phyloP scores from a whole-genome alignment of 2,888 invertebrate species.

The Lasioglossum figueresi region DNA sequence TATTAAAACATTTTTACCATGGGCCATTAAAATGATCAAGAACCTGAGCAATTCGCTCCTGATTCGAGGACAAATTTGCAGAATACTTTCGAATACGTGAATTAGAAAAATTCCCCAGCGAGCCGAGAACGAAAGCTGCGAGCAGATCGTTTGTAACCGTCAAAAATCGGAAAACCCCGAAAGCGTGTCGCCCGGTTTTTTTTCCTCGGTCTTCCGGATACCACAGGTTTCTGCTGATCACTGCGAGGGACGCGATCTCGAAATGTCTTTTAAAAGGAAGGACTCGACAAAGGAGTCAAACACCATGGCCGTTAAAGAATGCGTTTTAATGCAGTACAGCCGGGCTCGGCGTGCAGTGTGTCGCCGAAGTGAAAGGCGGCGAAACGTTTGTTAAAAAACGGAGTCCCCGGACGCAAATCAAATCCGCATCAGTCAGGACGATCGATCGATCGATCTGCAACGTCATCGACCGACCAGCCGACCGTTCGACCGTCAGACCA shows the following conservation, averaged over 20 bases:
- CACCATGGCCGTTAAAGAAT: slow-evolving; percentile 61
- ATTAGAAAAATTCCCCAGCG: background rate
- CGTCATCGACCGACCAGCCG: slow-evolving; percentile 63
- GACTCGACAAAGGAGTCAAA: slow-evolving; percentile 58
- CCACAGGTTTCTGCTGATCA: slow-evolving; percentile 66
- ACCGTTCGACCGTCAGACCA: background rate
- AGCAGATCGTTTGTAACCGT: slow-evolving; percentile 8
- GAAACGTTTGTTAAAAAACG: slow-evolving; percentile 44
- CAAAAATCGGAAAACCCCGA: too few species aligned
- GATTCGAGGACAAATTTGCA: background rate
- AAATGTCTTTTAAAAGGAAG: slow-evolving; percentile 64
- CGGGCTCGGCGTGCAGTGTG: slow-evolving; percentile 13
- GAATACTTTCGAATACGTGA: background rate
- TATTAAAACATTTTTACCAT: too few species aligned
- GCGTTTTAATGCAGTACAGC: slow-evolving; percentile 71
- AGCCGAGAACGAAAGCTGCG: background rate
- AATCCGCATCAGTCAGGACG: slow-evolving; percentile 42
- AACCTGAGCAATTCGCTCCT: background rate
- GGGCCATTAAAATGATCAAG: too few species aligned
- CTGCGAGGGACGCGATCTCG: slow-evolving; percentile 14
- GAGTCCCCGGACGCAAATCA: slow-evolving; percentile 44
- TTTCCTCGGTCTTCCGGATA: background rate
- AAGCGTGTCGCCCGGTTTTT: slow-evolving; percentile 18
- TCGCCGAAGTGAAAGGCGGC: slow-evolving; percentile 41
- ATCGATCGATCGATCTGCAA: slow-evolving; percentile 66